Evolutionary conservation across 2,888 invertebrate genomes (phyloP), one percentile per base, ranked within the genome.

Genomic region (Pinctada fucata): DNA sequence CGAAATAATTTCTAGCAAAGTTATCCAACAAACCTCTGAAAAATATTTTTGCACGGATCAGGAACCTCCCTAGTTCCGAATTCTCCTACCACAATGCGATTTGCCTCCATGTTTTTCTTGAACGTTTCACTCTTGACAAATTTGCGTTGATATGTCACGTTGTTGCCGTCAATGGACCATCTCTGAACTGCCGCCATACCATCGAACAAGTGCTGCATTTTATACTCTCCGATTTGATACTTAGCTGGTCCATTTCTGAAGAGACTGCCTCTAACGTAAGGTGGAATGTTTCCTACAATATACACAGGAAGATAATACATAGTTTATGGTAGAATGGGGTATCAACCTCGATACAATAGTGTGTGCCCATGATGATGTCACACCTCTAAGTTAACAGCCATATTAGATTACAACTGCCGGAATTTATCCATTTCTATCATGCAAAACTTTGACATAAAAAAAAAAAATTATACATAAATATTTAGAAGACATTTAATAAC

Each of bases 51-150:
- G 49, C 73, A 73, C 0, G 73, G 73, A 16, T 73, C 73, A 4
- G 65, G 3, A 31, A 64, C 63, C 2, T 63, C 73, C 13, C 8
- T 8, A 2, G 63, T 64, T 13, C 64, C 64, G 3, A 63, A 63
- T 90, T 97, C 97, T 0, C 96, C 95, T 3, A 96, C 94, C 0
- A 97, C 96, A 82, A 98, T 96, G 77, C 88, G 74, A 52, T 89
- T 88, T 0, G 97, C 97, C 0, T 95, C 94, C 75, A 94, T 95
- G 82, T 94, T 94, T 0, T 96, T 96, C 84, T 94, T 89, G 87
- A 93, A 94, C 0, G 96, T 95, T 79, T 95, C 95, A 1, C 96
- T 95, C 86, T 73, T n/a, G 31, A 73, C 64, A 49, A 73, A 65
- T 45, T 65, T 73, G 47, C 65, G 16, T 3, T n/a, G 45, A 45